Base-by-base conservation (phyloP, 2,888 invertebrate species). In the Leucophora obtusa region DNA sequence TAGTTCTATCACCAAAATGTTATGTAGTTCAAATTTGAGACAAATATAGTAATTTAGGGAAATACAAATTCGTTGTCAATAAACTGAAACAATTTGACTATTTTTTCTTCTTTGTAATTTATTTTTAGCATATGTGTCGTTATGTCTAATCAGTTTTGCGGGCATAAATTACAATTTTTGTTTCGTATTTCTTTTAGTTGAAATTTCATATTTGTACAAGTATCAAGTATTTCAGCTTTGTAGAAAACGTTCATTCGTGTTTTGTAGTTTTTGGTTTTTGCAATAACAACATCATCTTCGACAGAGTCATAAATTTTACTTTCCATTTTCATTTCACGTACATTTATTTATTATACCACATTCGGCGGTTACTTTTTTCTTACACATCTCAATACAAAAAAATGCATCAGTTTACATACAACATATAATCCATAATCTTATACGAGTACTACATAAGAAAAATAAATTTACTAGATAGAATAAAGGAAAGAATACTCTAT, bases 261-360 rank as follows among this genome's bases (percentile, higher is more conserved):
- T 21, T 60, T 59, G 50, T 51, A n/a, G 56, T 17, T 59, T 51
- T 72, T 47, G 73, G 60, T 15, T 60, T 58, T 75, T 70, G 75
- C 79, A 66, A 70, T 71, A 74, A 73, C 77, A 77, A 77, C 65
- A 79, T 71, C 62, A 77, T 77, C 65, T 81, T 74, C 38, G 53
- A 74, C 77, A 72, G 33, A 76, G 78, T 70, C 75, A 81, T 83
- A 83, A 83, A 83, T 83, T 82, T 74, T 73, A 83, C 82, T 82
- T 83, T 83, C 81, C 78, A 71, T 82, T 83, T 83, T 74, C 62
- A 78, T 79, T 82, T 73, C 59, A 54, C 63, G 62, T 63, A 59
- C 58, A 50, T 54, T 47, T 73, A 77, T 77, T 81, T 81, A 81
- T 81, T 81, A 66, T 63, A 70, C 73, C 72, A 73, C 66, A 77